phyloP scores from a whole-genome alignment of 2,113 vertebrate species.

The Hypocryptadius cinnamomeus region DNA sequence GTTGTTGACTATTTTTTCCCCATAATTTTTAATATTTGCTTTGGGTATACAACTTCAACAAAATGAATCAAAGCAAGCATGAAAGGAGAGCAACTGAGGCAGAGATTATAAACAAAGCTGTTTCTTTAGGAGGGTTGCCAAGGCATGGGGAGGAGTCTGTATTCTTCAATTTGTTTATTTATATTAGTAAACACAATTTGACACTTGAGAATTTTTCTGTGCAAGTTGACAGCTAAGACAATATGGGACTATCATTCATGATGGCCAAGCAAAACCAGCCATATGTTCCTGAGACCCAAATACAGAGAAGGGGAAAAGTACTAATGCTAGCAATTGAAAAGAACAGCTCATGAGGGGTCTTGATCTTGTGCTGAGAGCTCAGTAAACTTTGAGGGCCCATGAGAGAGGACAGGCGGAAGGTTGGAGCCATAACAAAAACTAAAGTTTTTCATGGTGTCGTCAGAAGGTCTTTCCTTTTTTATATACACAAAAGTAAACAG shows the following conservation, averaged over 20 bases:
- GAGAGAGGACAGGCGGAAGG: neutral
- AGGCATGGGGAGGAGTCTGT: neutral
- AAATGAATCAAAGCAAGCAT: neutral
- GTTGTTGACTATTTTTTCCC: neutral
- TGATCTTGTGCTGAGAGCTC: neutral
- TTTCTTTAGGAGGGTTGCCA: neutral
- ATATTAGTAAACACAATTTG: neutral
- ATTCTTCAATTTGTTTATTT: neutral
- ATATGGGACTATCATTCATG: neutral
- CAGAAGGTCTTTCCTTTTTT: neutral
- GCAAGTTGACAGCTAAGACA: neutral
- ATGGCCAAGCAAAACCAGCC: neutral
- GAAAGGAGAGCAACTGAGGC: neutral
- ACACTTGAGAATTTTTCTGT: neutral
- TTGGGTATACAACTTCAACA: neutral
- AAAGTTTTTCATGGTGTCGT: neutral
- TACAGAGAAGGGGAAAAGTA: neutral
- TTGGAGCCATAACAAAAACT: slow-evolving; percentile 14
- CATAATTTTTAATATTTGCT: neutral
- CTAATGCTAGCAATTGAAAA: neutral
- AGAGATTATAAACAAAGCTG: neutral
- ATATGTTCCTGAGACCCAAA: neutral
- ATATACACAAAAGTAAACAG: slow-evolving; percentile 3
- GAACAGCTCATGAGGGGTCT: neutral
- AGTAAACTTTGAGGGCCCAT: neutral